Conservation (phyloP, 2,888 invertebrate genomes). For the Plagodis dolabraria region DNA sequence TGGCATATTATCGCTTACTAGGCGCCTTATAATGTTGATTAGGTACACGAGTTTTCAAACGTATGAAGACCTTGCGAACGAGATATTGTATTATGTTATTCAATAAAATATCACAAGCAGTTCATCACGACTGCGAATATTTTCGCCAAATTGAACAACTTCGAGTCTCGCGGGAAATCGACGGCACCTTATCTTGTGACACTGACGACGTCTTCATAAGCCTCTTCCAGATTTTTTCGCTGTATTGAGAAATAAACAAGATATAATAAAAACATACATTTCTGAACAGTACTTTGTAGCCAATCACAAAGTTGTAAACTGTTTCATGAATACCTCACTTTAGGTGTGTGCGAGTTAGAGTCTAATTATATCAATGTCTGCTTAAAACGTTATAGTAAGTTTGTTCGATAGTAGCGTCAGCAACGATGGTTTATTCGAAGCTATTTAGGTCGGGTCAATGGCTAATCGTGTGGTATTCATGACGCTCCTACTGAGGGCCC, state of each 20-base stretch:
- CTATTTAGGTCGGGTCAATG: constrained; percentile 74
- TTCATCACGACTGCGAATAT: constrained; percentile 25
- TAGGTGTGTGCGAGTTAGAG: constrained; percentile 46
- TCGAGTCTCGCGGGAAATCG: constrained; percentile 20
- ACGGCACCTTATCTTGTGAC: constrained; percentile 20
- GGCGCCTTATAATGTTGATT: background rate
- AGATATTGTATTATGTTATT: constrained; percentile 9
- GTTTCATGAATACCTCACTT: constrained; percentile 42
- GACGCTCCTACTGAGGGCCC: constrained; percentile 54
- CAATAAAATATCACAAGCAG: constrained; percentile 32
- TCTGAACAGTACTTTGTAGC: background rate
- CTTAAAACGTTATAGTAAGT: constrained; percentile 56
- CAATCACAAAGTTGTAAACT: constrained; percentile 13
- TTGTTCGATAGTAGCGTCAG: constrained; percentile 64
- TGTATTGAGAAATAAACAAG: constrained; percentile 16
- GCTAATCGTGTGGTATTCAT: constrained; percentile 66
- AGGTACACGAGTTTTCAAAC: background rate
- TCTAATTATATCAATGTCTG: constrained; percentile 45
- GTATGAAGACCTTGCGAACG: constrained; percentile 3
- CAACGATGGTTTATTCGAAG: constrained; percentile 63
- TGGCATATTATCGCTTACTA: constrained; percentile 6
- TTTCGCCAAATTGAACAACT: constrained; percentile 28
- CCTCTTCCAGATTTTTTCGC: constrained; percentile 14
- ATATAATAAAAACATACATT: constrained; percentile 11
- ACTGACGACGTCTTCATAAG: constrained; percentile 23